These are phyloP conservation scores for Corella eumyota DNA, from an alignment of 23 tunicate species.

Conservation along the genomic window DNA sequence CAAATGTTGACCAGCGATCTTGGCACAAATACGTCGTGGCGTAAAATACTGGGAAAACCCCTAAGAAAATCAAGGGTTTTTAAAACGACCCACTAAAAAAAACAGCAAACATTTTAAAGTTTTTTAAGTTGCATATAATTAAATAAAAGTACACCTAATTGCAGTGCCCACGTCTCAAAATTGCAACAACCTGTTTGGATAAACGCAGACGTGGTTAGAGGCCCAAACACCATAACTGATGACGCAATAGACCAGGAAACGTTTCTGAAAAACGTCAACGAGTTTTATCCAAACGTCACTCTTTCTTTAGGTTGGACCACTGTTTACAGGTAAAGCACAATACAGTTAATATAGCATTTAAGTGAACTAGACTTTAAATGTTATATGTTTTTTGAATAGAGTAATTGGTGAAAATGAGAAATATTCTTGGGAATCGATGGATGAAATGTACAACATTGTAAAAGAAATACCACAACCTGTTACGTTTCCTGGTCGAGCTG, in stretches of 20 bases:
- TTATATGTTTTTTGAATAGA: too few relatives aligned
- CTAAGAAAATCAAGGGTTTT: too few relatives aligned
- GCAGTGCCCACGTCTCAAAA: background rate
- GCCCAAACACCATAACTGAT: constrained; percentile 37
- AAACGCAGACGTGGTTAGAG: constrained; percentile 54
- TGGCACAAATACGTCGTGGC: too few relatives aligned
- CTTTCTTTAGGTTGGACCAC: constrained; percentile 84
- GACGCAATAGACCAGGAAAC: constrained; percentile 13
- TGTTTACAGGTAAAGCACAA: constrained; percentile 21
- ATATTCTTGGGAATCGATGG: constrained; percentile 76
- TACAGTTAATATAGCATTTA: too few relatives aligned
- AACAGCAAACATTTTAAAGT: too few relatives aligned
- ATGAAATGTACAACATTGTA: constrained; percentile 45
- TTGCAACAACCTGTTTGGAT: constrained; percentile 88
- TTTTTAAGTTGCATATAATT: too few relatives aligned
- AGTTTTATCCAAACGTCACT: constrained; percentile 52
- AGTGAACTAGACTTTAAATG: too few relatives aligned
- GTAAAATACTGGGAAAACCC: too few relatives aligned
- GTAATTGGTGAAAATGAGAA: too few relatives aligned
- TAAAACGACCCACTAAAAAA: too few relatives aligned
- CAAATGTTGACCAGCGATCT: too few relatives aligned
- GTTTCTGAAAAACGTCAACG: constrained; percentile 35
- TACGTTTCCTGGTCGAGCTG: constrained; percentile 53
- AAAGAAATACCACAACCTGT: constrained; percentile 23
- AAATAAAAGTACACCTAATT: too few relatives aligned